A percentile compares a stretch with the other conserved stretches of the same genome.
These are phyloP conservation scores for Pocota personata DNA, from an alignment of 2,888 invertebrate genomes.

Conservation along the genomic window DNA sequence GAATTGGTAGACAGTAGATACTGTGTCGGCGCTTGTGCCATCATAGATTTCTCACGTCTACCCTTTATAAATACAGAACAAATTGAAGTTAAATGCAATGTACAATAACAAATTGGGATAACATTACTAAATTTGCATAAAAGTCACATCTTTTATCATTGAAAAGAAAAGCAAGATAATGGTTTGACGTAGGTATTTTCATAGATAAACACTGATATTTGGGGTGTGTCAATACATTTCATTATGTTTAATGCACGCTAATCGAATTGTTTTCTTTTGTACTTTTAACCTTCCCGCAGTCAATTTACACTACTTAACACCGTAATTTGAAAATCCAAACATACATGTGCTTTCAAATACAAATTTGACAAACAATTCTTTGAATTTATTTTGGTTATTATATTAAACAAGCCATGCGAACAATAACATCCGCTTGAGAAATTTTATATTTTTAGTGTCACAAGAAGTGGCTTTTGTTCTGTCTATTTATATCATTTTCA, in stretches of 20 bases:
- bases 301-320: slow-evolving; percentile 12
- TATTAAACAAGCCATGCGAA: background rate
- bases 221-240: slow-evolving; percentile 7
- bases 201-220: background rate
- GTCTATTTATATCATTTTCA: too few relatives aligned
- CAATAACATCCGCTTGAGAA: background rate
- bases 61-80: too few relatives aligned
- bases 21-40: too few relatives aligned
- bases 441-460: background rate
- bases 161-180: background rate
- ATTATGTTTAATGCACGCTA: slow-evolving; percentile 2
- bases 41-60: too few relatives aligned
- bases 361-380: background rate
- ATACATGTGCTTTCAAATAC: background rate
- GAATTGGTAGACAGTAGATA: too few relatives aligned
- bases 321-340: background rate
- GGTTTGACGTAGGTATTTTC: background rate
- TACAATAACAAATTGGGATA: background rate
- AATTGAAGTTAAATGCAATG: too few relatives aligned
- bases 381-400: background rate
- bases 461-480: background rate
- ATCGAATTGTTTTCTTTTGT: slow-evolving; percentile 16
- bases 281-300: background rate
- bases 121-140: background rate
- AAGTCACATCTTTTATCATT: background rate